These are phyloP conservation scores for Trachelus tabidus DNA, from an alignment of 2,888 invertebrate genomes.

Conservation along the genomic window DNA sequence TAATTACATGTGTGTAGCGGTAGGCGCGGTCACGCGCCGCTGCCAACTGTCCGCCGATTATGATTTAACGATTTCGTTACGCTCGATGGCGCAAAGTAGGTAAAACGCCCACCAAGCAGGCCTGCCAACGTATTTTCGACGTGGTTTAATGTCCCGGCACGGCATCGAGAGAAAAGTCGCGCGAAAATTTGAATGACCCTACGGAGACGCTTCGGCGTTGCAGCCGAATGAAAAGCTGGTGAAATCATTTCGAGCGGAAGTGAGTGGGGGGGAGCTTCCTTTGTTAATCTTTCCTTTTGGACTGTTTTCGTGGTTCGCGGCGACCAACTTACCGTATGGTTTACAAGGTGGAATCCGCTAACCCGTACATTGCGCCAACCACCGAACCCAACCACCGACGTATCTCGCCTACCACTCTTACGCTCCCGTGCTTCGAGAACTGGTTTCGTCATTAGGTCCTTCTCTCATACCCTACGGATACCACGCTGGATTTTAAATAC, in stretches of 20 bases:
- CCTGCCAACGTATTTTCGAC: background rate
- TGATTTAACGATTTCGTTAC: slow-evolving; percentile 48
- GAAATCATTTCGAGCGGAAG: background rate
- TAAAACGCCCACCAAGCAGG: background rate
- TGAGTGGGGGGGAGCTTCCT: background rate
- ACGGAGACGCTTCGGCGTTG: background rate
- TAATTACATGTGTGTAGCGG: slow-evolving; percentile 36
- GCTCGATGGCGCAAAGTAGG: slow-evolving; percentile 22
- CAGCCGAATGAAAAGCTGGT: background rate
- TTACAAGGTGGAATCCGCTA: background rate
- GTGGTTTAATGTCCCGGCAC: no score
- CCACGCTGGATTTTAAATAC: slow-evolving; percentile 41
- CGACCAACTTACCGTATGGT: slow-evolving; percentile 26
- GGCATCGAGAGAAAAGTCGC: no score
- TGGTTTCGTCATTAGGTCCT: slow-evolving; percentile 50
- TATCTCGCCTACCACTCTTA: slow-evolving; percentile 49
- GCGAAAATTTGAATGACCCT: background rate
- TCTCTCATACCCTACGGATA: slow-evolving; percentile 6
- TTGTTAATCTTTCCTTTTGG: background rate
- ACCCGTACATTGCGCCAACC: background rate
- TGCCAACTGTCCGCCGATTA: slow-evolving; percentile 38
- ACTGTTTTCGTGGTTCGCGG: slow-evolving; percentile 26
- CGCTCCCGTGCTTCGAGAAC: slow-evolving; percentile 50
- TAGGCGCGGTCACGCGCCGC: slow-evolving; percentile 24
- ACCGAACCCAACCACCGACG: slow-evolving; percentile 31